A percentile compares a stretch with the other conserved stretches of the same genome.
phyloP scores from a whole-genome alignment of 2,888 invertebrate species.

The Phyllotreta cruciferae region DNA sequence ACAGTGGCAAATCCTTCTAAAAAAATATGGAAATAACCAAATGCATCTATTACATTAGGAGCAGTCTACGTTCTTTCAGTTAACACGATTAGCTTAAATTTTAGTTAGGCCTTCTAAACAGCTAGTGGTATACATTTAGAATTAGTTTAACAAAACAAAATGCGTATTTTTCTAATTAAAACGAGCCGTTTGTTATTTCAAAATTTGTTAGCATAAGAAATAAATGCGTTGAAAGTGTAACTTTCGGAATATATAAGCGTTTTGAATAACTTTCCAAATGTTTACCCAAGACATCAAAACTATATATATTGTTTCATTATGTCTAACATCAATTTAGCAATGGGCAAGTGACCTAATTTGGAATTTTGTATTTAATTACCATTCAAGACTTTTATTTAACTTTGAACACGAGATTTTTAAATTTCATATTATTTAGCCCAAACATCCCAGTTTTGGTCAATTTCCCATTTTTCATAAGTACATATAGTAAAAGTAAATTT shows the following conservation, averaged over 20 bases:
- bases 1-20: slow-evolving; percentile 36
- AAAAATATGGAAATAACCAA: slow-evolving; percentile 38
- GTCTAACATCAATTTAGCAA: slow-evolving; percentile 21
- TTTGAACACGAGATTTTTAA: slow-evolving; percentile 1
- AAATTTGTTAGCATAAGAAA: not conserved
- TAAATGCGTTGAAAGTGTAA: not conserved
- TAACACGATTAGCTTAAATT: slow-evolving; percentile 50
- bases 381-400: not conserved
- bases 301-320: slow-evolving; percentile 20
- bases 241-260: not conserved
- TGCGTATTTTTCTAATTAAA: slow-evolving; percentile 16
- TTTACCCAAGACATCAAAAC: slow-evolving; percentile 18
- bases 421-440: slow-evolving; percentile 12
- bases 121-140: slow-evolving; percentile 45
- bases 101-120: slow-evolving; percentile 60
- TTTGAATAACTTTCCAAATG: slow-evolving; percentile 17
- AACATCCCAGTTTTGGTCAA: too few relatives aligned
- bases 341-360: too few relatives aligned
- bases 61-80: slow-evolving; percentile 41
- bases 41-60: slow-evolving; percentile 30
- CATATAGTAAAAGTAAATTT: too few relatives aligned
- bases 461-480: too few relatives aligned
- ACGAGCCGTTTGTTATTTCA: not conserved
- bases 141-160: slow-evolving; percentile 34
- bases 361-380: slow-evolving; percentile 1